Percentiles rank a stretch among this genome's conserved stretches.
Evolutionary conservation across 1,140 invertebrate species (phyloP).

Genomic region (Brachionus rubens): DNA sequence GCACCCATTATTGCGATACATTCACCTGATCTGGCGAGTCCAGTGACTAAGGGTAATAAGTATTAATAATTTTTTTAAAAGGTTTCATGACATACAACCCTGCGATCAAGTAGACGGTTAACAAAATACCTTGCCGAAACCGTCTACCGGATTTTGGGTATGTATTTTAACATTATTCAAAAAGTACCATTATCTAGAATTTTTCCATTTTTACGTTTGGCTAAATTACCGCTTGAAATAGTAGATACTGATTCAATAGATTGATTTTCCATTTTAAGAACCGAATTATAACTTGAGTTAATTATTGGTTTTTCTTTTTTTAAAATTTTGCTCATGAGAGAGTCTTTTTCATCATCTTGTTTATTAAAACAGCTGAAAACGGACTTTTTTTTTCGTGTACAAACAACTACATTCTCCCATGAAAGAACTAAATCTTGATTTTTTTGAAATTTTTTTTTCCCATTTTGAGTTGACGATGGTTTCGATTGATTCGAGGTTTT

Average conservation of each 20-base stretch:
- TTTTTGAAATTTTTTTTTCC: neutral
- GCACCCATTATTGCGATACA: conserved; percentile 41
- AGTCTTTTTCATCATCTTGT: neutral
- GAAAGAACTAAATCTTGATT: neutral
- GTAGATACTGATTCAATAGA: conserved; percentile 27
- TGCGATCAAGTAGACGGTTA: no score
- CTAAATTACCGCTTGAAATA: neutral
- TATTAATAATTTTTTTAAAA: neutral
- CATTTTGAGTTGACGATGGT: neutral
- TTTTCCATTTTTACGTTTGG: conserved; percentile 11
- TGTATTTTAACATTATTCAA: neutral
- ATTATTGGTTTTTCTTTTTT: neutral
- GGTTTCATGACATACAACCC: no score
- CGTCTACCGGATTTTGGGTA: no score
- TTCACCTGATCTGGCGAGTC: conserved; percentile 10
- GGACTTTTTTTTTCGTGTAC: conserved; percentile 10
- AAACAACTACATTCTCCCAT: conserved; percentile 25
- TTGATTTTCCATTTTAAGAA: conserved; percentile 19
- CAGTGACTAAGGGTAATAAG: neutral
- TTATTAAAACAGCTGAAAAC: conserved; percentile 10
- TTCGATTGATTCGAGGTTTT: no score
- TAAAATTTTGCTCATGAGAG: neutral
- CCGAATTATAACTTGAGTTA: conserved; percentile 13
- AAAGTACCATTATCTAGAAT: conserved; percentile 13
- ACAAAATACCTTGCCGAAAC: no score